Percentiles rank a stretch among this genome's conserved stretches.
phyloP scores from a whole-genome alignment of 2,888 invertebrate species.

The Dicycla oo region DNA sequence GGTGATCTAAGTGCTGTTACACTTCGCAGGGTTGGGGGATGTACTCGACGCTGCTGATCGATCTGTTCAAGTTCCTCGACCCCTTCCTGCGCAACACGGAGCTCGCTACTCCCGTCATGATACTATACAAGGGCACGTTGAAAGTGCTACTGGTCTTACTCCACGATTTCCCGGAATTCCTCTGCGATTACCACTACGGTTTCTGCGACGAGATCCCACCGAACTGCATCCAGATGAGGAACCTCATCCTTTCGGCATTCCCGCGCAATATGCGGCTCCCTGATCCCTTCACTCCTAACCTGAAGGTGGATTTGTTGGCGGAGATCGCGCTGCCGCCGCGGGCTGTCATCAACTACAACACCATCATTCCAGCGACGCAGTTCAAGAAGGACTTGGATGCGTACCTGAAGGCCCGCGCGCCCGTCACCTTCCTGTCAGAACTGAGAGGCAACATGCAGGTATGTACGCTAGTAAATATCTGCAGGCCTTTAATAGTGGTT shows the following conservation, averaged over 20 bases:
- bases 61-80: slow-evolving; percentile 98
- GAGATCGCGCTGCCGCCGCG: slow-evolving; percentile 97
- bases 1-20: slow-evolving; percentile 26
- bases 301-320: slow-evolving; percentile 97
- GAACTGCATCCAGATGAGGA: slow-evolving; percentile 99
- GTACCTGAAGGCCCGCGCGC: slow-evolving; percentile 97
- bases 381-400: slow-evolving; percentile 99
- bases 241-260: slow-evolving; percentile 99
- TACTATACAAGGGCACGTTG: slow-evolving; percentile 98
- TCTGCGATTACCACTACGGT: slow-evolving; percentile 99
- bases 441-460: slow-evolving; percentile 97
- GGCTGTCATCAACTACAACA: slow-evolving; percentile 96
- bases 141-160: slow-evolving; percentile 98
- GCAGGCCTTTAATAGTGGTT: not conserved
- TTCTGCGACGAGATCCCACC: slow-evolving; percentile 99
- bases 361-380: slow-evolving; percentile 95
- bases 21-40: slow-evolving; percentile 96
- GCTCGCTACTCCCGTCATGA: slow-evolving; percentile 97
- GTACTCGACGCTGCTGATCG: slow-evolving; percentile 98
- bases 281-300: slow-evolving; percentile 99
- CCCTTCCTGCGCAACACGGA: slow-evolving; percentile 99
- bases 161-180: slow-evolving; percentile 99
- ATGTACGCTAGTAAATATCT: slow-evolving; percentile 30
- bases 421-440: slow-evolving; percentile 98
- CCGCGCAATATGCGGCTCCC: slow-evolving; percentile 99